phyloP scores from a whole-genome alignment of 2,888 invertebrate genomes.

The Agrochola circellaris region DNA sequence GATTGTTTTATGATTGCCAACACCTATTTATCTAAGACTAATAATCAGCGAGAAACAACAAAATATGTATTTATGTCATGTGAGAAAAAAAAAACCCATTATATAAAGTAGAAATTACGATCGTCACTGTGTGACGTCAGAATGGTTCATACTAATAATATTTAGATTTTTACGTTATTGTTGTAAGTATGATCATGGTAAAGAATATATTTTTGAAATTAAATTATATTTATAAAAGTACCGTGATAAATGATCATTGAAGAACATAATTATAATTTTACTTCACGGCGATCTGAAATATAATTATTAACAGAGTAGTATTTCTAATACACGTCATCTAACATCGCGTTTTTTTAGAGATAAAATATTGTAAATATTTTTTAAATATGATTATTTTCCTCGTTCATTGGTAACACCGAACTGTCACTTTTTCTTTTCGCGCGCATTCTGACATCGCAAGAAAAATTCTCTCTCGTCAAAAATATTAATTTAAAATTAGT shows the following conservation, averaged over 20 bases:
- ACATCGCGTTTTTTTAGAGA: too few species aligned
- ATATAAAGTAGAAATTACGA: conserved; percentile 14
- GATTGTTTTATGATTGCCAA: conserved; percentile 4
- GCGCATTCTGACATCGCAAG: too few species aligned
- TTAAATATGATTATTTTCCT: too few species aligned
- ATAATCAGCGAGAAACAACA: background rate
- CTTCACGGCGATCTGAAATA: too few species aligned
- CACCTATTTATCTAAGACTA: background rate
- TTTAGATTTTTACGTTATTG: conserved; percentile 3
- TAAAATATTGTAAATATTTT: too few species aligned
- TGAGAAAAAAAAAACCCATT: conserved; percentile 11
- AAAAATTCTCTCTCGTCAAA: too few species aligned
- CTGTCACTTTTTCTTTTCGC: too few species aligned
- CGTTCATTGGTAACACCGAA: too few species aligned
- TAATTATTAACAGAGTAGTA: too few species aligned
- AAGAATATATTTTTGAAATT: conserved; percentile 35
- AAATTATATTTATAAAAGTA: conserved; percentile 8
- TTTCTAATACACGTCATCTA: too few species aligned
- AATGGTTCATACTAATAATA: conserved; percentile 32
- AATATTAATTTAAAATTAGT: too few species aligned
- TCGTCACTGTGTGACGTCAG: conserved; percentile 32
- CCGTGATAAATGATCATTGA: conserved; percentile 6
- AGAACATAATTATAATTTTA: background rate
- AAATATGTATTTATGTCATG: background rate
- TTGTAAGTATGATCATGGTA: conserved; percentile 30